Base-by-base conservation (phyloP, 2,113 vertebrate genomes). In the Caloenas nicobarica region DNA sequence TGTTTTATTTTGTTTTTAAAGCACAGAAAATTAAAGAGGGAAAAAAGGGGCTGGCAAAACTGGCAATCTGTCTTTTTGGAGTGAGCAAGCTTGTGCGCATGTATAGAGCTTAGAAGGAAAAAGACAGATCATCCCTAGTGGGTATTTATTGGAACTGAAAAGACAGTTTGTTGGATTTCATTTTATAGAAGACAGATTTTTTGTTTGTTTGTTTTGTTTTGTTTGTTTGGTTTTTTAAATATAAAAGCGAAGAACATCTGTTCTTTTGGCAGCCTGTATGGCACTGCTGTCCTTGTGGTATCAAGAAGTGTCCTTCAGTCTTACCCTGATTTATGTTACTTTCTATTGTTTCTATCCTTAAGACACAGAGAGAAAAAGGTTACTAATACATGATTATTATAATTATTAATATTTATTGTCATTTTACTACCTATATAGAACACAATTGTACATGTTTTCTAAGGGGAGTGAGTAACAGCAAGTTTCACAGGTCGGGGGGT, bases 181-280 rank as follows among this genome's bases (percentile, higher is more conserved):
- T 73, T 90, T 92, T 61, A 24, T 7, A 83, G 70, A 64, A 74
- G 86, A 51, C 28, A 86, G 48, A 31, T 56, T 5, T 14, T 29
- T 44, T 28, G 64, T 44, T 44, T 42, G 42, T 42, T 42, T 42
- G 42, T 53, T 64, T n/a, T n/a, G n/a, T n/a, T n/a, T n/a, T n/a
- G n/a, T n/a, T n/a, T n/a, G n/a, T n/a, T n/a, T n/a, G n/a, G n/a
- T n/a, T 44, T 76, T 36, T 40, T 31, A 13, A 77, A 31, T 46
- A 68, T 53, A 68, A 74, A 84, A 92, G 24, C 72, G 60, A 81
- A 91, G 88, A 93, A 74, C 91, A 84, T 91, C 94, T 96, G 95
- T 91, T 86, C 56, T 74, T 71, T 81, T 91, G 95, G 95, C 92
- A 96, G 56, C 72, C 51, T 56, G 25, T 22, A 12, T 21, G 34